Percentiles rank a stretch among this genome's conserved stretches.
These are phyloP conservation scores for Odontomyia ornata DNA, from an alignment of 2,888 invertebrate genomes.

Conservation along the genomic window DNA sequence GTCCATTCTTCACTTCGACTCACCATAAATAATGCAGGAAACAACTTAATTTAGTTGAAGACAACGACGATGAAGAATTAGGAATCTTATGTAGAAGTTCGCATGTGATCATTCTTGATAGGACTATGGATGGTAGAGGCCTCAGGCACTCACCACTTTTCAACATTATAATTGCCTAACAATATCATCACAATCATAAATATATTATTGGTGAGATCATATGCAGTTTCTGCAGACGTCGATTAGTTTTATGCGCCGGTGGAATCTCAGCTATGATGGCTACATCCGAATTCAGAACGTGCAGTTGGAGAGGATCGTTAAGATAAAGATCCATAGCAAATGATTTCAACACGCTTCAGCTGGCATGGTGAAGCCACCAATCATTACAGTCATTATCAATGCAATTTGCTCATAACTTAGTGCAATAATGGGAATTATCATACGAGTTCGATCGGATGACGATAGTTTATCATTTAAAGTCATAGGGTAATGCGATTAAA, in stretches of 20 bases:
- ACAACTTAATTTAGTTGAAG: constrained; percentile 33
- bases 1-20: background rate
- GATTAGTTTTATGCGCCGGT: background rate
- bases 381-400: constrained; percentile 26
- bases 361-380: background rate
- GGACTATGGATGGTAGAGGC: background rate
- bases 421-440: constrained; percentile 33
- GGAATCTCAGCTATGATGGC: background rate
- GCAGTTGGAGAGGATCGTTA: constrained; percentile 7
- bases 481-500: background rate
- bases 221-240: background rate
- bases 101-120: background rate
- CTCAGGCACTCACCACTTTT: background rate
- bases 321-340: constrained; percentile 27
- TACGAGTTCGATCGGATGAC: constrained; percentile 25
- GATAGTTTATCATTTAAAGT: constrained; percentile 24
- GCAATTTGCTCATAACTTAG: constrained; percentile 25
- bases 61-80: background rate
- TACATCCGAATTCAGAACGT: constrained; percentile 9
- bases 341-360: constrained; percentile 21
- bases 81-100: background rate
- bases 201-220: background rate
- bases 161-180: constrained; percentile 31
- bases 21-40: constrained; percentile 16
- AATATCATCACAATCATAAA: constrained; percentile 26